Evolutionary conservation across 2,797 vertebrate species (phyloP).

Genomic region (Myotis myotis): DNA sequence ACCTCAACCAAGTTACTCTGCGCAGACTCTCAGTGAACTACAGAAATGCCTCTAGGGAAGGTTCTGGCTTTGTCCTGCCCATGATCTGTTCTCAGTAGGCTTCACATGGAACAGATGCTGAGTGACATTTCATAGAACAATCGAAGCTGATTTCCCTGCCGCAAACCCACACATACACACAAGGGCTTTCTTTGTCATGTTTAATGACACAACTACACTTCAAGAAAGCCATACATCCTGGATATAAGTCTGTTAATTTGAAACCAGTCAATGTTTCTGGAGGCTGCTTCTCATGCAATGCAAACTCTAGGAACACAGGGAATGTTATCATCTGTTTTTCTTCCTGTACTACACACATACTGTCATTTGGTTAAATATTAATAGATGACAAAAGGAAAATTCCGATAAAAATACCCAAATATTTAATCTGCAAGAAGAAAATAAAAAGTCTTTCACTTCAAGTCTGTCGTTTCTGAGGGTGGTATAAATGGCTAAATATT

Average conservation of each 20-base stretch:
- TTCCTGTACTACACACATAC: neutral
- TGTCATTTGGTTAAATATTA: conserved; percentile 50
- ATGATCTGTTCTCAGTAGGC: neutral
- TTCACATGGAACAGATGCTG: neutral
- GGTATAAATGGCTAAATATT: neutral
- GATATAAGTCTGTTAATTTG: neutral
- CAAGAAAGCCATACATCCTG: neutral
- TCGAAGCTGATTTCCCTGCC: conserved; percentile 6
- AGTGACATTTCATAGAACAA: conserved; percentile 11
- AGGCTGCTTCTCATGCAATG: neutral
- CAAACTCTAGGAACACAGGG: neutral
- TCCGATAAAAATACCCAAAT: conserved; percentile 26
- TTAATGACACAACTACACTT: conserved; percentile 4
- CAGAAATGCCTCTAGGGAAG: neutral
- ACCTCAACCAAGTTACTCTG: neutral
- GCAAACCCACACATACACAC: neutral
- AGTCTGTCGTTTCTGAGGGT: neutral
- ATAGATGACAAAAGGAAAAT: conserved; percentile 17
- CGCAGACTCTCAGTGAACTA: neutral
- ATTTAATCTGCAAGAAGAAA: conserved; percentile 56
- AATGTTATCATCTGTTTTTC: conserved; percentile 1
- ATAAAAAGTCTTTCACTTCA: neutral
- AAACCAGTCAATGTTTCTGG: conserved; percentile 26
- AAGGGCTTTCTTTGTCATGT: neutral
- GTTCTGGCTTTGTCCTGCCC: neutral